Evolutionary conservation across 2,888 invertebrate species (phyloP).

Genomic region (Suillia variegata): DNA sequence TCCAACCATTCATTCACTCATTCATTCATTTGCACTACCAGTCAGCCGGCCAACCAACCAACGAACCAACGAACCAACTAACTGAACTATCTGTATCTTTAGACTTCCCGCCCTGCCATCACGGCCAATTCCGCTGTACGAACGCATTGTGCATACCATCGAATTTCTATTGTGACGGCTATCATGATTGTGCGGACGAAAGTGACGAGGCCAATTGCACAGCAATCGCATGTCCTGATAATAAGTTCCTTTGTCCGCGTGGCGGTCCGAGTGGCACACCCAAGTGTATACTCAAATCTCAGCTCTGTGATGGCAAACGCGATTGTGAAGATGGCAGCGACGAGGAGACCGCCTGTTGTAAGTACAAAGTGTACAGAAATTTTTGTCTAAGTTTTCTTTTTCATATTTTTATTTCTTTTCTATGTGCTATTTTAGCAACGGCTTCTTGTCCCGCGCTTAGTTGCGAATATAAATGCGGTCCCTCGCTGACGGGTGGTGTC

Average conservation of each 20-base stretch:
- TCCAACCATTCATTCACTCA: not conserved
- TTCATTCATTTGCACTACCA: not conserved
- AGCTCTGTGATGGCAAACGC: slow-evolving; percentile 87
- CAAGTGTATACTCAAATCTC: slow-evolving; percentile 85
- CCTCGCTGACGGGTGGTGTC: slow-evolving; percentile 85
- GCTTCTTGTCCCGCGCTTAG: slow-evolving; percentile 81
- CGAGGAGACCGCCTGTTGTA: slow-evolving; percentile 86
- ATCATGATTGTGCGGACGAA: slow-evolving; percentile 89
- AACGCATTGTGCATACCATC: slow-evolving; percentile 92
- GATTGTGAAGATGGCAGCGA: slow-evolving; percentile 93
- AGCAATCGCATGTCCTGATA: slow-evolving; percentile 83
- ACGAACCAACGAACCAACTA: not conserved
- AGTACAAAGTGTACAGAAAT: slow-evolving; percentile 62
- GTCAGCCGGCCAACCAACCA: too few species aligned
- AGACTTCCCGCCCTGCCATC: slow-evolving; percentile 89
- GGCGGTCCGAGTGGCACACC: slow-evolving; percentile 75
- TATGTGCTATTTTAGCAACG: slow-evolving; percentile 67
- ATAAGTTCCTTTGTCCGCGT: slow-evolving; percentile 87
- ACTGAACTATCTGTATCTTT: too few species aligned
- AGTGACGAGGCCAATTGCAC: slow-evolving; percentile 90
- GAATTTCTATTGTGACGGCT: slow-evolving; percentile 80
- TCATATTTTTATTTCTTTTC: slow-evolving; percentile 18
- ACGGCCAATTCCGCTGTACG: slow-evolving; percentile 89
- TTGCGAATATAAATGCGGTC: slow-evolving; percentile 90
- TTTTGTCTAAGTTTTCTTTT: not conserved